Evolutionary conservation across 1,140 invertebrate genomes (phyloP), one percentile per base, ranked within the genome.

Genomic region (Lordiphosa mommai): DNA sequence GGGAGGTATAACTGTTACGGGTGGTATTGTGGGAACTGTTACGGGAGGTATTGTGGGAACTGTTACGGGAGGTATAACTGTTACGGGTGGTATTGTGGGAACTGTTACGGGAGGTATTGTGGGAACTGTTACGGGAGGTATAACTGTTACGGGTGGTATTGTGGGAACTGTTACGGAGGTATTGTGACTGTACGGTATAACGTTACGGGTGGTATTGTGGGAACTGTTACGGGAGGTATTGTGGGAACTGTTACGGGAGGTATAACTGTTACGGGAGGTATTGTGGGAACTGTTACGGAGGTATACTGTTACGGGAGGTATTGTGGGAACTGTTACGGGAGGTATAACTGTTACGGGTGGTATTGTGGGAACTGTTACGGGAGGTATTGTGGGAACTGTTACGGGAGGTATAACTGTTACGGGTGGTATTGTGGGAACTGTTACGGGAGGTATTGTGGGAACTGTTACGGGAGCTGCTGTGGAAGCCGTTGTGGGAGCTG

Each of bases 341-440:
- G 47, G n/a, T n/a, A n/a, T n/a, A n/a, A n/a, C 12, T 3, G 20
- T 9, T 6, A 10, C 27, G 1, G 59, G 34, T 2, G 55, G 32
- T 3, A 14, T 9, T 1, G 63, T 27, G 5, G 49, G 32, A 9
- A 60, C 37, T 8, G 27, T 13, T 0, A 20, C 32, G 2, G 50
- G 33, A 1, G 6, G 16, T 0, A 68, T 66, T 4, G 59, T 59
- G 9, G 51, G 16, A 7, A 46, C 29, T 2, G 41, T 12, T 0
- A 3, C 10, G 9, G 50, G 46, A 52, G 0, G 61, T n/a, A n/a
- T n/a, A n/a, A n/a, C n/a, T n/a, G n/a, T n/a, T n/a, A n/a, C 12
- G 0, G 61, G 30, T 1, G 48, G 32, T 17, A 43, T 50, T 0
- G 44, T 61, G 1, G 58, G 27, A 0, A 41, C 43, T 0, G 16